Evolutionary conservation across 2,797 vertebrate species (phyloP), one percentile per base, ranked within the genome.

Genomic region (Spinus olivaceus): DNA sequence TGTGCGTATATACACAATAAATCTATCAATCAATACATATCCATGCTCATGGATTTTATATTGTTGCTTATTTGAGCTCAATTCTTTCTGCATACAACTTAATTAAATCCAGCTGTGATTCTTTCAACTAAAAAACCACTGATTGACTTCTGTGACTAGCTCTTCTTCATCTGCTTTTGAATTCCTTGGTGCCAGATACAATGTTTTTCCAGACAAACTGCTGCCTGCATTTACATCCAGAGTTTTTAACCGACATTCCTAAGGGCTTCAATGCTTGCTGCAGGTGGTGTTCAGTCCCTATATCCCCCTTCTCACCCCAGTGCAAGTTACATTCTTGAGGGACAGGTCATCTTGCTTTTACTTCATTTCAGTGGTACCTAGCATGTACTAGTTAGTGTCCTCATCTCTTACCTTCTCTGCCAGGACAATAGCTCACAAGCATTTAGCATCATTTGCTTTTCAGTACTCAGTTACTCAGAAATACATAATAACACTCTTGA

Each of bases 401-500:
- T 83, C 46, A 76, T 47, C 69, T 86, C 42, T 30, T 30, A 57
- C 33, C 41, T 81, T 72, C 72, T 86, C 33, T 88, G 73, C 63
- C 54, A 81, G 28, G 51, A 86, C 73, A 91, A 4, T 41, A 90
- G 78, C 59, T 85, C 53, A 71, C n/a, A 67, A 74, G 39, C 76
- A 78, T 72, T 95, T 84, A 92, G 61, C 35, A 79, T 61, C 6
- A 73, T 81, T 91, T 90, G 54, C 66, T 91, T 93, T 90, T 53
- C 69, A 94, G 35, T 27, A 86, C 39, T 76, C 70, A 24, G 37
- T 81, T 66, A 90, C 70, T 92, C 69, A 95, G 93, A 95, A 95
- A 95, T 44, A 84, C 20, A 3, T 86, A 88, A 86, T 60, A 88
- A 10, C 2, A 1, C 54, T 90, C 76, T 65, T 88, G 66, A 94